Base-by-base conservation (phyloP, 2,888 invertebrate genomes). In the Synanthedon tipuliformis region DNA sequence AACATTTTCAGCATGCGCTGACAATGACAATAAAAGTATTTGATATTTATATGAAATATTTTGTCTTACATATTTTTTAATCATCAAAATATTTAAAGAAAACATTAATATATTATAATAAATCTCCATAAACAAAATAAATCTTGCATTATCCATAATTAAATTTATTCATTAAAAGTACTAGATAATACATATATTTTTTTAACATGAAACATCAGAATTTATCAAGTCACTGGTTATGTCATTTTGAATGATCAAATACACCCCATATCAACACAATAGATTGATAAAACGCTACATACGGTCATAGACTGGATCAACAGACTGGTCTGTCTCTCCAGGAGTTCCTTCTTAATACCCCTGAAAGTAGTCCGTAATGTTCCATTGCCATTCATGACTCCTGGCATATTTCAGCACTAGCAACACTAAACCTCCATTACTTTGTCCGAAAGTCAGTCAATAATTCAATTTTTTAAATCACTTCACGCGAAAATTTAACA, bases 241-340 rank as follows among this genome's bases (percentile, higher is more conserved):
- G 48, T 45, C 15, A 45, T 45, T n/a, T 45, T 45, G 48, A n/a
- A 16, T 45, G 15, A 45, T n/a, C n/a, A n/a, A n/a, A n/a, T n/a
- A n/a, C n/a, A n/a, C n/a, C 15, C 15, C 34, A 34, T 34, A 34
- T n/a, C 10, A 0, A 34, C 45, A 45, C n/a, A n/a, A 2, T 45
- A 0, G n/a, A 45, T 13, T 45, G 11, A 45, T 34, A 34, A 45
- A 45, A 45, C 45, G 11, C 13, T 69, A 93, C 94, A 89, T 89
- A 95, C 95, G 76, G 94, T 95, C 94, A 95, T 94, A 52, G 90
- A 91, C 74, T 92, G 92, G 62, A 94, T 89, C 68, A 92, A 89
- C 62, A 92, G 82, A 68, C 90, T 92, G n/a, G 92, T 92, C 78
- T 92, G 93, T 62, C 90, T 87, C 60, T 93, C 92, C 59, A 94